Conservation (phyloP, 92 coral and sea anemone species). For the Epizoanthus stellaris region DNA sequence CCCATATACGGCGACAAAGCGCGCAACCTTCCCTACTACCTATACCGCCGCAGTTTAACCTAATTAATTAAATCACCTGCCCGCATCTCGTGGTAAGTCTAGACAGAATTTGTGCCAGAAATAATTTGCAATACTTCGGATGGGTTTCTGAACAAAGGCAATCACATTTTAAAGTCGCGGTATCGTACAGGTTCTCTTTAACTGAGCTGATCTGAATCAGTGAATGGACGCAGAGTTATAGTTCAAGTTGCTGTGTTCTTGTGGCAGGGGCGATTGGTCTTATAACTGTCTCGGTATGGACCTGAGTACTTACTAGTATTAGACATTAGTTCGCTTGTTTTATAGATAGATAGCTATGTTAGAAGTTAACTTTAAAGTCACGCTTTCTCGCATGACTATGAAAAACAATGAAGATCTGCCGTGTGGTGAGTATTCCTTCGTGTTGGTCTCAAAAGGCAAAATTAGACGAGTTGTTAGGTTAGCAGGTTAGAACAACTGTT, state of each 20-base stretch:
- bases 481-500: too few relatives aligned
- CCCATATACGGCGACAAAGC: slow-evolving; percentile 42
- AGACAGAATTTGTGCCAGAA: neutral
- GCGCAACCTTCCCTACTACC: neutral
- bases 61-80: slow-evolving; percentile 14
- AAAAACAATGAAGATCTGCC: too few relatives aligned
- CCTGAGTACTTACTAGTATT: neutral
- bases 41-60: neutral
- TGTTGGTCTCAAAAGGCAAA: too few relatives aligned
- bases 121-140: slow-evolving; percentile 3
- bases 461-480: too few relatives aligned
- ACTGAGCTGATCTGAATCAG: neutral
- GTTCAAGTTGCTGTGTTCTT: neutral
- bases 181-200: neutral
- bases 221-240: too few relatives aligned
- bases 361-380: too few relatives aligned
- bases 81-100: slow-evolving; percentile 27
- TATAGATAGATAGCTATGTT: too few relatives aligned
- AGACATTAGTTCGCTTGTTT: neutral
- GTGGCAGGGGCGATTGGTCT: neutral
- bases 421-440: too few relatives aligned
- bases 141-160: neutral
- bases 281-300: neutral
- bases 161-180: neutral
- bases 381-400: too few relatives aligned